These are phyloP conservation scores for Adelges cooleyi DNA, from an alignment of 1,140 invertebrate species.

Conservation along the genomic window DNA sequence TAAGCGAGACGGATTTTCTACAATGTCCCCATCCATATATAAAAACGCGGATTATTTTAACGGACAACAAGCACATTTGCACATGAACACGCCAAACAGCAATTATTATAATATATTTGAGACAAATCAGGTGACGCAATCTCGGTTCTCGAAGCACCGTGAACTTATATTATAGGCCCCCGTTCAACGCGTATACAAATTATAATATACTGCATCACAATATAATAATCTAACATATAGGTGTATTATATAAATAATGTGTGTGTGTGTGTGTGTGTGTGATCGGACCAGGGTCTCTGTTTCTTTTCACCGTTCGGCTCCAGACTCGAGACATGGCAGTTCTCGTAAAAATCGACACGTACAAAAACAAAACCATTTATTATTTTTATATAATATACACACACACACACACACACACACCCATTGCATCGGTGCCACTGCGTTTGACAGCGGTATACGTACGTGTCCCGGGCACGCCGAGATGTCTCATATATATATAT, in stretches of 20 bases:
- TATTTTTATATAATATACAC: constrained; percentile 22
- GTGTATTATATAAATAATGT: too few relatives aligned
- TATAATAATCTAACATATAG: too few relatives aligned
- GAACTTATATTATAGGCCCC: not conserved
- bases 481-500: not conserved
- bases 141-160: constrained; percentile 13
- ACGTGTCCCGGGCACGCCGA: constrained; percentile 4
- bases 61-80: too few relatives aligned
- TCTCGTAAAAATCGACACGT: constrained; percentile 23
- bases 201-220: too few relatives aligned
- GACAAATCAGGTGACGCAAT: constrained; percentile 21
- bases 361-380: constrained; percentile 27
- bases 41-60: too few relatives aligned
- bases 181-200: too few relatives aligned
- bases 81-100: too few relatives aligned
- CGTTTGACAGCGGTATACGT: constrained; percentile 18
- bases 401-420: not conserved
- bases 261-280: too few relatives aligned
- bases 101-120: too few relatives aligned
- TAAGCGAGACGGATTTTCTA: too few relatives aligned
- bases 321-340: too few relatives aligned
- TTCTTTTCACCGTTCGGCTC: constrained; percentile 4
- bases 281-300: not conserved
- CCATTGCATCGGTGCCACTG: not conserved
- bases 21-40: too few relatives aligned